These are phyloP conservation scores for Zaprionus ghesquierei DNA, from an alignment of 1,140 invertebrate genomes.

Conservation along the genomic window DNA sequence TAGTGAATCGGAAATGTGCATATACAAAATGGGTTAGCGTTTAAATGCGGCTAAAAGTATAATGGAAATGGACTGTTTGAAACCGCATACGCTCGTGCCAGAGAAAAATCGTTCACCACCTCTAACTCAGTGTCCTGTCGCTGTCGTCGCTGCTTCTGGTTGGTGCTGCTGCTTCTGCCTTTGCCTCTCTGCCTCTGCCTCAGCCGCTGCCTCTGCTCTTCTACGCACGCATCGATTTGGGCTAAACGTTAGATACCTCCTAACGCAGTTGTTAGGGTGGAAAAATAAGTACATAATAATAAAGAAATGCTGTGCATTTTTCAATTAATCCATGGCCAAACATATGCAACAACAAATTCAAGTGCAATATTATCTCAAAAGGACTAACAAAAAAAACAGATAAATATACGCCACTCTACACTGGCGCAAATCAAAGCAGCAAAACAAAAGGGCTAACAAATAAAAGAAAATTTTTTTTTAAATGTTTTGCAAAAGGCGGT, in stretches of 20 bases:
- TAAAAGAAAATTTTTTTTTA: slow-evolving; percentile 17
- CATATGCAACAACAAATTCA: slow-evolving; percentile 40
- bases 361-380: slow-evolving; percentile 47
- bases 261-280: slow-evolving; percentile 81
- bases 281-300: slow-evolving; percentile 64
- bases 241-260: slow-evolving; percentile 82
- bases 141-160: slow-evolving; percentile 31
- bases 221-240: slow-evolving; percentile 81
- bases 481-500: slow-evolving; percentile 21
- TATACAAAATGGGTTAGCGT: slow-evolving; percentile 29
- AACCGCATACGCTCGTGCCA: slow-evolving; percentile 47
- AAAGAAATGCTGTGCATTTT: slow-evolving; percentile 57
- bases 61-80: slow-evolving; percentile 46
- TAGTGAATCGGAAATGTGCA: slow-evolving; percentile 30
- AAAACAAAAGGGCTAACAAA: slow-evolving; percentile 44
- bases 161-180: slow-evolving; percentile 37
- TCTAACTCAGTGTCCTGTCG: slow-evolving; percentile 46
- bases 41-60: slow-evolving; percentile 31
- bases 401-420: slow-evolving; percentile 23
- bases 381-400: slow-evolving; percentile 30
- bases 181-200: slow-evolving; percentile 23
- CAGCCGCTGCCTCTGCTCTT: slow-evolving; percentile 38
- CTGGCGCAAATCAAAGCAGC: slow-evolving; percentile 29
- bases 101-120: slow-evolving; percentile 62
- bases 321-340: slow-evolving; percentile 38